Conservation (phyloP, 2,888 invertebrate species). For the Drosophila formosana region DNA sequence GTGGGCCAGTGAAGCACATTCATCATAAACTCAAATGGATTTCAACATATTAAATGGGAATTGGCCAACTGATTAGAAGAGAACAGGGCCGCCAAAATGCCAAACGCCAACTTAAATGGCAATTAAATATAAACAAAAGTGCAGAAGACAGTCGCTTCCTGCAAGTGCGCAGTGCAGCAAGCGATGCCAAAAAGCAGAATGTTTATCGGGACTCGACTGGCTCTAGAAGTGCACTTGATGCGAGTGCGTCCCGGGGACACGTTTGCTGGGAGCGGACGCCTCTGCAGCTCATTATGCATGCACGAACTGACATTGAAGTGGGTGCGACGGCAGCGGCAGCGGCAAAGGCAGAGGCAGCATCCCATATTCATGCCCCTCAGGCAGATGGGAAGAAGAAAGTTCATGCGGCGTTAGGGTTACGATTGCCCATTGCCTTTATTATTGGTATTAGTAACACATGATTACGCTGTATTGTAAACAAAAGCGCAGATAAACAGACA, state of each 20-base stretch:
- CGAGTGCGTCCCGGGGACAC: slow-evolving; percentile 56
- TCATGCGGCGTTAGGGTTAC: slow-evolving; percentile 67
- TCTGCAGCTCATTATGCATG: slow-evolving; percentile 72
- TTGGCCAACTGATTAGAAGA: slow-evolving; percentile 11
- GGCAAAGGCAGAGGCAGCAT: not conserved
- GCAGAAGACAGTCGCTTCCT: slow-evolving; percentile 69
- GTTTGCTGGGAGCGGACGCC: slow-evolving; percentile 27
- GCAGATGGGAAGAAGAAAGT: slow-evolving; percentile 31
- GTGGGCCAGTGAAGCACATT: slow-evolving; percentile 34
- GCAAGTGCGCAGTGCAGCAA: slow-evolving; percentile 42
- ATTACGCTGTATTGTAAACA: slow-evolving; percentile 79
- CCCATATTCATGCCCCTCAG: slow-evolving; percentile 15
- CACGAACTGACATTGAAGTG: slow-evolving; percentile 77
- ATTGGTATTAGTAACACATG: slow-evolving; percentile 81
- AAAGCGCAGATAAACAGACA: slow-evolving; percentile 71
- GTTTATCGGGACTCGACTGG: slow-evolving; percentile 41
- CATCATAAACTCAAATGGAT: slow-evolving; percentile 65
- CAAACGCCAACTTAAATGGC: slow-evolving; percentile 11
- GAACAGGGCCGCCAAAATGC: slow-evolving; percentile 1
- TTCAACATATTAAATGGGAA: slow-evolving; percentile 65
- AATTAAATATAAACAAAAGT: slow-evolving; percentile 51
- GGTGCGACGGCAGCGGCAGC: slow-evolving; percentile 54
- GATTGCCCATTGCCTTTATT: slow-evolving; percentile 72
- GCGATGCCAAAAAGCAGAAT: slow-evolving; percentile 12
- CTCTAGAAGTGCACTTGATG: slow-evolving; percentile 70